Evolutionary conservation across 2,797 vertebrate species (phyloP).

Genomic region (Lutra lutra): DNA sequence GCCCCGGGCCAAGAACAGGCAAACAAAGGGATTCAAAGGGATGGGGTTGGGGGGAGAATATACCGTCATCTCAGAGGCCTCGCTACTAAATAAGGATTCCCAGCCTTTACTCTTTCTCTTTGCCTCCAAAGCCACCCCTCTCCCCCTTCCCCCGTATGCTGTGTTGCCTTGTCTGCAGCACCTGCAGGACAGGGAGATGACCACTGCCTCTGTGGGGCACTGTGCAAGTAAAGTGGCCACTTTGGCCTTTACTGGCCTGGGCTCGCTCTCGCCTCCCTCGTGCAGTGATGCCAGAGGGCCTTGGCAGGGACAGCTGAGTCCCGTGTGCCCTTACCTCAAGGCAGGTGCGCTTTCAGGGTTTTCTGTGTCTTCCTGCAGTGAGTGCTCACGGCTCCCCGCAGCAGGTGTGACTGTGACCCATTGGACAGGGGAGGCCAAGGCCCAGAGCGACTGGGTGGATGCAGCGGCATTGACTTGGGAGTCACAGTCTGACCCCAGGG

Average conservation of each 20-base stretch:
- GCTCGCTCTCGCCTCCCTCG: not conserved
- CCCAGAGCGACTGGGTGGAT: not conserved
- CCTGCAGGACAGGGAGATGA: not conserved
- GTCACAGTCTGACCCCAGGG: not conserved
- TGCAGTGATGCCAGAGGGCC: not conserved
- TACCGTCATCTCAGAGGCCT: not conserved
- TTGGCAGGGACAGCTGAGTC: not conserved
- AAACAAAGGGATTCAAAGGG: not conserved
- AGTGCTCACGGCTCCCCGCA: not conserved
- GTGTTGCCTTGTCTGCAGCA: not conserved
- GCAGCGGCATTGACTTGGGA: not conserved
- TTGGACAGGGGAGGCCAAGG: not conserved
- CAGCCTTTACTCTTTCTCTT: not conserved
- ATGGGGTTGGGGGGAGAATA: not conserved
- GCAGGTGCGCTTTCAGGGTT: not conserved
- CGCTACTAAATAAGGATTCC: not conserved
- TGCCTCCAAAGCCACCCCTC: not conserved
- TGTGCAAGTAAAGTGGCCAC: not conserved
- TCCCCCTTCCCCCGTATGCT: not conserved
- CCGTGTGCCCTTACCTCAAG: not conserved
- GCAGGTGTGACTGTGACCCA: not conserved
- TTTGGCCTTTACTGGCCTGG: not conserved
- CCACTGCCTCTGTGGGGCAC: not conserved
- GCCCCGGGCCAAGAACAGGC: not conserved
- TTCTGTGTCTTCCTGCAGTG: not conserved